These are phyloP conservation scores for Eumerus sabulonum DNA, from an alignment of 2,888 invertebrate genomes.

Conservation along the genomic window DNA sequence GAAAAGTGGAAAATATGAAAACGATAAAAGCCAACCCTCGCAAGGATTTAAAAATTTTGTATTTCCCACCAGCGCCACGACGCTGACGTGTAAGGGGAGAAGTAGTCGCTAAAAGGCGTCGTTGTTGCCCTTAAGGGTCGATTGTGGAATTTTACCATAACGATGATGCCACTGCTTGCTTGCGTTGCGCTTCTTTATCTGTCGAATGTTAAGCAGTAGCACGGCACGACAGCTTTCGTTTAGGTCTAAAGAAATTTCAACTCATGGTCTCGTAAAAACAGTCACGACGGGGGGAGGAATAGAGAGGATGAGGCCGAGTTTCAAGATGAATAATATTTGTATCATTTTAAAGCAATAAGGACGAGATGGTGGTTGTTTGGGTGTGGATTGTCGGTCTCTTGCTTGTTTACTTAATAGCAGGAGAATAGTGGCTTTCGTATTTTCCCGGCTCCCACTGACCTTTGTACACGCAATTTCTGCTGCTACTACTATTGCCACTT, in stretches of 20 bases:
- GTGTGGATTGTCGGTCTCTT: not conserved
- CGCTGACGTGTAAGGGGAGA: not conserved
- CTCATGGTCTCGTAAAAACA: constrained; percentile 3
- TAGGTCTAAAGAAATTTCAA: constrained; percentile 25
- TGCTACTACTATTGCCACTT: too few relatives aligned
- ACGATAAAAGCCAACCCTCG: constrained; percentile 57
- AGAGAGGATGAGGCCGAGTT: too few relatives aligned
- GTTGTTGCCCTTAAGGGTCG: constrained; percentile 43
- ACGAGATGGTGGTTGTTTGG: constrained; percentile 9
- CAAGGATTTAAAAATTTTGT: constrained; percentile 46
- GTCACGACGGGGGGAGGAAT: not conserved
- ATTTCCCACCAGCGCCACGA: not conserved
- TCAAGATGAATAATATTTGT: constrained; percentile 44
- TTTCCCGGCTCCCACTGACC: constrained; percentile 42
- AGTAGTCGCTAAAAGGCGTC: not conserved
- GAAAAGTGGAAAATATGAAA: constrained; percentile 56
- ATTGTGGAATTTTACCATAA: constrained; percentile 54
- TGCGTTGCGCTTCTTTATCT: constrained; percentile 63
- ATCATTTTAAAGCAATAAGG: constrained; percentile 45
- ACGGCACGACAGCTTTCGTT: constrained; percentile 12
- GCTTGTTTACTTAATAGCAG: constrained; percentile 50
- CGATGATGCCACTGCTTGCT: constrained; percentile 61
- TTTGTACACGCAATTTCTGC: constrained; percentile 6
- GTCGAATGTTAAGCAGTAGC: constrained; percentile 23
- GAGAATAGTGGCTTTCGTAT: constrained; percentile 15